These are phyloP conservation scores for Calidris pygmaea DNA, from an alignment of 2,113 vertebrate genomes.

Conservation along the genomic window DNA sequence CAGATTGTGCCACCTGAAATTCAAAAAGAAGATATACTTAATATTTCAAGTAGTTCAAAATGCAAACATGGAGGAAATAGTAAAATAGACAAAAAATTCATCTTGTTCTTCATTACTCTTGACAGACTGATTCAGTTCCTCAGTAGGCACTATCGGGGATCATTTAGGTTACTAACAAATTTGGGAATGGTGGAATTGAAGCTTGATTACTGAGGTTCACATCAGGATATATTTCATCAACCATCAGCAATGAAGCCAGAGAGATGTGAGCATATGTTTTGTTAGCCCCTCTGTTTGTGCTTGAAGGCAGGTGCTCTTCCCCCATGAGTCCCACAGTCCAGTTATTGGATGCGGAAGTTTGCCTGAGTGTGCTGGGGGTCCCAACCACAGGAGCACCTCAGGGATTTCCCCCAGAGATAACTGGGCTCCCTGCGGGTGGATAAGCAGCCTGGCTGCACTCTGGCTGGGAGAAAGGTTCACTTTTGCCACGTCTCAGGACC, in stretches of 20 bases:
- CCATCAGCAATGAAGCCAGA: not conserved
- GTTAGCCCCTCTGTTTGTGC: accelerated
- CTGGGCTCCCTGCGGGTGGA: accelerated
- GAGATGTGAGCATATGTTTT: not conserved
- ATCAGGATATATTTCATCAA: not conserved
- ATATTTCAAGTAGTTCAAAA: too few relatives aligned
- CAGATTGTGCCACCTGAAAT: not conserved
- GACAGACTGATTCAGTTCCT: not conserved
- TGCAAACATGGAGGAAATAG: too few relatives aligned
- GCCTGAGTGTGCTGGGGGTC: not conserved
- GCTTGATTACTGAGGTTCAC: not conserved
- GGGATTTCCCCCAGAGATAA: not conserved
- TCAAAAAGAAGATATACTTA: not conserved
- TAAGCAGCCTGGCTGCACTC: not conserved
- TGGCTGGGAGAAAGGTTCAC: accelerated
- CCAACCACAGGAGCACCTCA: accelerated
- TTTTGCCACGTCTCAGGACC: not conserved
- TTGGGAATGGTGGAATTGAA: not conserved
- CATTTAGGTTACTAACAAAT: not conserved
- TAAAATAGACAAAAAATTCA: not conserved
- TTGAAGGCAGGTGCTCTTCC: not conserved
- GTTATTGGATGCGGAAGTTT: accelerated
- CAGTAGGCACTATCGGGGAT: not conserved
- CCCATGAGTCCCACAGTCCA: accelerated
- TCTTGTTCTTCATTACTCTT: not conserved